A percentile compares a stretch with the other conserved stretches of the same genome.
phyloP scores from a whole-genome alignment of 1,140 invertebrate genomes.

The Papilio aristodemus region DNA sequence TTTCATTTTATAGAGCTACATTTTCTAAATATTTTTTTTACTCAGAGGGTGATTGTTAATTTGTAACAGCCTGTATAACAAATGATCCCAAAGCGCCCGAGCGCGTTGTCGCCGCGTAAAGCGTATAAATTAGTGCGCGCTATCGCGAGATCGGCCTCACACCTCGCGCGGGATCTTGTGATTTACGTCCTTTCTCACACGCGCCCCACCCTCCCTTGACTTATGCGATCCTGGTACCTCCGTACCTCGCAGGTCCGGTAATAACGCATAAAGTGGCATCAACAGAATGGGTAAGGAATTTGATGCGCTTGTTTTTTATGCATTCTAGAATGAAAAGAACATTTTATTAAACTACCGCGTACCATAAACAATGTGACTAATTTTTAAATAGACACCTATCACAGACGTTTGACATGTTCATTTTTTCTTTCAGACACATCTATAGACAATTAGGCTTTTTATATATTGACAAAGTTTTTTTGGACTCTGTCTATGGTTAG shows the following conservation, averaged over 20 bases:
- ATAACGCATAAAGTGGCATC: not conserved
- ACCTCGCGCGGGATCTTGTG: slow-evolving; percentile 59
- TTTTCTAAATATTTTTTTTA: not conserved
- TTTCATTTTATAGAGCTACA: no score
- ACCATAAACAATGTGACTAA: no score
- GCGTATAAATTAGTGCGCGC: slow-evolving; percentile 75
- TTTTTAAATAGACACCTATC: not conserved
- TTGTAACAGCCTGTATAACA: slow-evolving; percentile 57
- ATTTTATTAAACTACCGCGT: no score
- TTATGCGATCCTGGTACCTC: slow-evolving; percentile 55
- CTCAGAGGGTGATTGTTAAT: slow-evolving; percentile 15
- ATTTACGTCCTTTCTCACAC: no score
- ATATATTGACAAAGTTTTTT: no score
- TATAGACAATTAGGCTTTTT: no score
- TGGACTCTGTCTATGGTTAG: no score
- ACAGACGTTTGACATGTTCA: not conserved
- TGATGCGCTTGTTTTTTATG: not conserved
- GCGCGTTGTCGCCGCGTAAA: slow-evolving; percentile 77
- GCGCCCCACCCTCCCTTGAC: slow-evolving; percentile 44
- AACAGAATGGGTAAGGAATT: not conserved
- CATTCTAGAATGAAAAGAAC: no score
- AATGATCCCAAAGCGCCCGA: slow-evolving; percentile 52
- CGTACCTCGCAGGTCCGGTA: slow-evolving; percentile 5
- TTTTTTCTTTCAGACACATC: not conserved
- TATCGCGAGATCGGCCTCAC: slow-evolving; percentile 77